Percentiles rank a stretch among this genome's conserved stretches.
These are phyloP conservation scores for Anniella stebbinsi DNA, from an alignment of 2,797 vertebrate species.

Conservation along the genomic window DNA sequence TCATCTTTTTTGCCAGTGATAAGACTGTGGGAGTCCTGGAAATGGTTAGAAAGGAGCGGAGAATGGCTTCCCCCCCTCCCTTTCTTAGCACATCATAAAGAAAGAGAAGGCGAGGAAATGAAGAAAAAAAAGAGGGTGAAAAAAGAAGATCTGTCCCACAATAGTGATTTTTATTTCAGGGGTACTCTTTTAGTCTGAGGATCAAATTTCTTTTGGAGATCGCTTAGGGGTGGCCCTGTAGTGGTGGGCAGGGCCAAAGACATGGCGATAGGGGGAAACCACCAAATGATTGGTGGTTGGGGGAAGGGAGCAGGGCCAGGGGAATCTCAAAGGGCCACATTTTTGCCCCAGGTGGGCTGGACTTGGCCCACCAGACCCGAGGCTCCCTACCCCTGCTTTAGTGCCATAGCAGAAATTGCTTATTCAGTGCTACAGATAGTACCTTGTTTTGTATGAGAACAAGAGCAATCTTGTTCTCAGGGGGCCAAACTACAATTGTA, in stretches of 20 bases:
- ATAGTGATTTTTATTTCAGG: not conserved
- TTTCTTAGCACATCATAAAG: constrained; percentile 34
- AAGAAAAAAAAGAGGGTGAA: not conserved
- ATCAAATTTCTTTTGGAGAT: no score
- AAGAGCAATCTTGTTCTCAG: not conserved
- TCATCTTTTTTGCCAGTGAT: constrained; percentile 38
- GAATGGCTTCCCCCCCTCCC: not conserved
- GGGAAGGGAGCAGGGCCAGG: no score
- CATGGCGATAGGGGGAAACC: no score
- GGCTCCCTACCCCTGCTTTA: not conserved
- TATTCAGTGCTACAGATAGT: not conserved
- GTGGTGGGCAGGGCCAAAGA: no score
- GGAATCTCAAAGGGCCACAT: no score
- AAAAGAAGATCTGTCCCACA: constrained; percentile 18
- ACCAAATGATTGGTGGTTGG: no score
- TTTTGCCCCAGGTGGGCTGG: no score
- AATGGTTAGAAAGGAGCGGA: not conserved
- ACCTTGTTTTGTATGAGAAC: not conserved
- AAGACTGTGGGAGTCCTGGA: constrained; percentile 43
- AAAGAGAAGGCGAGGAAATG: constrained; percentile 56
- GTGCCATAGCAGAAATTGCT: not conserved
- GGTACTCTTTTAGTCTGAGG: no score
- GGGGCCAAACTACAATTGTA: not conserved
- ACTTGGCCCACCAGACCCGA: no score
- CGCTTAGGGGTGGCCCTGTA: no score